Base-by-base conservation (phyloP, 2,113 vertebrate species). In the Heterocephalus glaber region DNA sequence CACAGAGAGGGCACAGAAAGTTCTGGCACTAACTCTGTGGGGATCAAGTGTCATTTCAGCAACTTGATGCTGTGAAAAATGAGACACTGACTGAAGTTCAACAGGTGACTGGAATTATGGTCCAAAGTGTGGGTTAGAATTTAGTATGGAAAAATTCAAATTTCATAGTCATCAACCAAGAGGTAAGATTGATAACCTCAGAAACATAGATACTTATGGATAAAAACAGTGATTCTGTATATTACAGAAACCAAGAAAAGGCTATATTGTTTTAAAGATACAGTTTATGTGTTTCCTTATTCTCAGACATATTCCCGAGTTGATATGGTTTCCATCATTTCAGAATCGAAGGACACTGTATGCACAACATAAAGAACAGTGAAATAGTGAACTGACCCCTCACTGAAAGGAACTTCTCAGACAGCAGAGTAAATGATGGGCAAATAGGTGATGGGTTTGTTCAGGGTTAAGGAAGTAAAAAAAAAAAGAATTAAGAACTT, bases 1-100 rank as follows among this genome's bases (percentile, higher is more conserved):
- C n/a, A 44, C n/a, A 76, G 47, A 54, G 82, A 74, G 38, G 12
- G 58, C 33, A 33, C 38, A 61, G 54, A 38, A 89, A 24, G 47
- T 5, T 77, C 35, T 90, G 68, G 6, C 58, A 58, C 60, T 76
- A 60, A 12, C 77, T 89, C 56, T 89, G 66, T 68, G 30, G 80
- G 22, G 56, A 84, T 90, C 11, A 66, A 66, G 24, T 76, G 16
- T 12, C n/a, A 66, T 84, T 90, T 76, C 33, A 77, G 26, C 65
- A 77, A 74, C 35, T 90, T 84, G 80, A 47, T 76, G n/a, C 24
- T 94, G 58, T 89, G 80, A 47, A 38, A n/a, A 94, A 76, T 84
- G 60, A 89, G 68, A 90, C 26, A 66, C 14, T 52, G 16, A 60
- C 30, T 58, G 81, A 66, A 77, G 24, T 13, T 77, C 49, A 90